Evolutionary conservation across 2,113 vertebrate genomes (phyloP).

Genomic region (Pterocles orientalis): DNA sequence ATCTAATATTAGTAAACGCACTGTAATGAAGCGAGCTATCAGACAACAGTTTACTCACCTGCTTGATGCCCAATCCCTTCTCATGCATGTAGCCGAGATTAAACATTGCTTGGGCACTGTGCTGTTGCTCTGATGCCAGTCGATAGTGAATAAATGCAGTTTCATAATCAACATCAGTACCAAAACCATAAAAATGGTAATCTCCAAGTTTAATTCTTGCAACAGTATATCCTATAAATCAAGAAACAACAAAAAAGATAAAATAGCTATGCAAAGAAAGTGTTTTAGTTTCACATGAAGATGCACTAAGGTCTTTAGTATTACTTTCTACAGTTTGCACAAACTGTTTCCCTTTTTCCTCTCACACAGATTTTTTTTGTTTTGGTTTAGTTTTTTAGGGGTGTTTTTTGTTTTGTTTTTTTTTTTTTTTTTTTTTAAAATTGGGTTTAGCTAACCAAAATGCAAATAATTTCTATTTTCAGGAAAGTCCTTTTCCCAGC

Average conservation of each 20-base stretch:
- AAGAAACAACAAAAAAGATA: neutral
- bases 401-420: neutral
- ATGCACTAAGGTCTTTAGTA: neutral
- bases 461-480: accelerated
- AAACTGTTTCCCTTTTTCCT: neutral
- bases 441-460: neutral
- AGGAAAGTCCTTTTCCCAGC: neutral
- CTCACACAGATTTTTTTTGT: neutral
- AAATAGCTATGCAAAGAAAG: neutral
- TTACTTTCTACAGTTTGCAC: neutral
- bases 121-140: constrained; percentile 95
- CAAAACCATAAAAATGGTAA: constrained; percentile 98
- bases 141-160: constrained; percentile 97
- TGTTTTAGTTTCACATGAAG: neutral
- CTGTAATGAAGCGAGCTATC: neutral
- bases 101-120: constrained; percentile 98
- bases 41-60: constrained; percentile 75
- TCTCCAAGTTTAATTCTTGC: constrained; percentile 97
- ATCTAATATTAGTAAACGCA: neutral
- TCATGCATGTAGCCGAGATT: constrained; percentile 99
- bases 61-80: constrained; percentile 96
- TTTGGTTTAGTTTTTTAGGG: neutral
- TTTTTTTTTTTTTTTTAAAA: neutral
- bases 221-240: constrained; percentile 89
- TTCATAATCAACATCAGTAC: constrained; percentile 96